phyloP scores from a whole-genome alignment of 2,888 invertebrate species.

The Rhyacophila evoluta region DNA sequence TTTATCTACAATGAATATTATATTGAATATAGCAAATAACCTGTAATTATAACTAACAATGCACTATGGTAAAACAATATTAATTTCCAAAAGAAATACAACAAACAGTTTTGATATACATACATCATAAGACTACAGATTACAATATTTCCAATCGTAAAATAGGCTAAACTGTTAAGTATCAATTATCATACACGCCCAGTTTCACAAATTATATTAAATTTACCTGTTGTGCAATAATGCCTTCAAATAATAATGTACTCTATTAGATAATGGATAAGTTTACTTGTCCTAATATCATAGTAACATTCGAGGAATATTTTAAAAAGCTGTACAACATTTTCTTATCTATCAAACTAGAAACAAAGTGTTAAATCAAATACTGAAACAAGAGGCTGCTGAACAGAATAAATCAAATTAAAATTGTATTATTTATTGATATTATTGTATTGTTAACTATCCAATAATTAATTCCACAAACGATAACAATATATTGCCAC shows the following conservation, averaged over 20 bases:
- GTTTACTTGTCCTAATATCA: background rate
- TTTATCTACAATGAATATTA: conserved; percentile 4
- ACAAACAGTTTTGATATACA: background rate
- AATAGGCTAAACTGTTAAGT: conserved; percentile 13
- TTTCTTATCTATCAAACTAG: conserved; percentile 9
- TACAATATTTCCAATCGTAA: background rate
- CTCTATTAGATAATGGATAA: background rate
- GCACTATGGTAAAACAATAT: conserved; percentile 20
- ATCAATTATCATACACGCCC: conserved; percentile 14
- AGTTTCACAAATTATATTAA: background rate
- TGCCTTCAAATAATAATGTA: background rate
- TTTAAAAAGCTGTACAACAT: conserved; percentile 13
- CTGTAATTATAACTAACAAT: background rate
- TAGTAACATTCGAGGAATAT: conserved; percentile 10
- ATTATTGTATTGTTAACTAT: too few species aligned
- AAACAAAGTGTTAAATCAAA: background rate
- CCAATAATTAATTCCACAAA: too few species aligned
- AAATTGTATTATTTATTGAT: too few species aligned
- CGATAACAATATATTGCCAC: too few species aligned
- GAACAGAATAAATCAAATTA: too few species aligned
- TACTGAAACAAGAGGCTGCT: conserved; percentile 12
- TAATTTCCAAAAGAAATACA: background rate
- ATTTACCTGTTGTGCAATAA: background rate
- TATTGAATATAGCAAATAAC: background rate
- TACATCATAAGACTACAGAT: background rate